These are phyloP conservation scores for Cataglyphis rosenhaueri DNA, from an alignment of 2,888 invertebrate genomes.

Conservation along the genomic window DNA sequence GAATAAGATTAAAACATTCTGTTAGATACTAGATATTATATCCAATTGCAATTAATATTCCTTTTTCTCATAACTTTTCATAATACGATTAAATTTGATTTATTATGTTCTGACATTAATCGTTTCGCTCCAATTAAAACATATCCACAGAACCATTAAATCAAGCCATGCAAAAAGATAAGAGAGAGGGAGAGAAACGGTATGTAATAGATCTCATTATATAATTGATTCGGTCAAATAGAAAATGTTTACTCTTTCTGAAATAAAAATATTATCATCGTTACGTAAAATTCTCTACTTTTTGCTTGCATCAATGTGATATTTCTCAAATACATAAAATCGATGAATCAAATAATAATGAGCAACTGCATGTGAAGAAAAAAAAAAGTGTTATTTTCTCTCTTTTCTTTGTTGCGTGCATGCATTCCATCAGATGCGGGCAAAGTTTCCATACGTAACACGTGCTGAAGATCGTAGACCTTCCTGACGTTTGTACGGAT, in stretches of 20 bases:
- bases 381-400: neutral
- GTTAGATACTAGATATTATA: neutral
- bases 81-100: neutral
- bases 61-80: neutral
- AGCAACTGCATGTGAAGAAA: neutral
- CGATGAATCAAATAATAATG: slow-evolving; percentile 21
- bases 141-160: neutral
- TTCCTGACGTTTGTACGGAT: slow-evolving; percentile 64
- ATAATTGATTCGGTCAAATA: neutral
- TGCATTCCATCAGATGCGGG: neutral
- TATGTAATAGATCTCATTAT: neutral
- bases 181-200: neutral
- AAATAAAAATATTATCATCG: neutral
- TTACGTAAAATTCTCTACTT: slow-evolving; percentile 11
- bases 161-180: neutral
- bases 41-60: neutral
- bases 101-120: neutral
- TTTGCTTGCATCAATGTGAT: neutral
- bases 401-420: neutral
- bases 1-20: neutral
- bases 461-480: slow-evolving; percentile 77
- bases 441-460: slow-evolving; percentile 56
- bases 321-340: slow-evolving; percentile 11
- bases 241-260: neutral
- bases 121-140: slow-evolving; percentile 3